phyloP scores from a whole-genome alignment of 2,888 invertebrate genomes.

The Lathronympha strigana region DNA sequence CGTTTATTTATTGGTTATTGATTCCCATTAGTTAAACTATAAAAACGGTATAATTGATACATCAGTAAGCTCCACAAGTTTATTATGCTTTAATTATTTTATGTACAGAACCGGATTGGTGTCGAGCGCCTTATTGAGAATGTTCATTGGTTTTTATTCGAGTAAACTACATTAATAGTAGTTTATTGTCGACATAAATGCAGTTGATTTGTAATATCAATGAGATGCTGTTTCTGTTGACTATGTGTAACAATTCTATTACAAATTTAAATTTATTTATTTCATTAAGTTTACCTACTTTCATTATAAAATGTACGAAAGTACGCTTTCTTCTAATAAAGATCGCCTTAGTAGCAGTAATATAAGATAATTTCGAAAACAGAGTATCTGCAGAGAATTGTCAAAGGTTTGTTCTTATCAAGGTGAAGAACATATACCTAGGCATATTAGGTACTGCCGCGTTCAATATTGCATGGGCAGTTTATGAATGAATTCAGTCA shows the following conservation, averaged over 20 bases:
- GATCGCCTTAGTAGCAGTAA: neutral
- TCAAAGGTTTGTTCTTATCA: no score
- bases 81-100: slow-evolving; percentile 26
- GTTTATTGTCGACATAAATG: slow-evolving; percentile 3
- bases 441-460: no score
- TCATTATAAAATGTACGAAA: no score
- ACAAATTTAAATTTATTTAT: no score
- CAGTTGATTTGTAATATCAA: slow-evolving; percentile 1
- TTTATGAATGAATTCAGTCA: neutral
- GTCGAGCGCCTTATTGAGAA: slow-evolving; percentile 11
- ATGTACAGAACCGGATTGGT: slow-evolving; percentile 31
- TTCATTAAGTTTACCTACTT: no score
- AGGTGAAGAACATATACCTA: no score
- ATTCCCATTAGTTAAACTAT: slow-evolving; percentile 27
- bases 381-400: no score
- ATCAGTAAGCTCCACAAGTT: slow-evolving; percentile 18
- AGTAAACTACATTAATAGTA: slow-evolving; percentile 16
- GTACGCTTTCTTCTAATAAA: neutral
- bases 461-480: no score
- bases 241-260: no score
- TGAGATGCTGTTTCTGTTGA: neutral
- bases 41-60: slow-evolving; percentile 35
- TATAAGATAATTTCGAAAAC: neutral
- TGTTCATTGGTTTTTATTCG: slow-evolving; percentile 28
- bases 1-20: slow-evolving; percentile 57